Percentiles rank a stretch among this genome's conserved stretches.
These are phyloP conservation scores for Rhagoletis zephyria DNA, from an alignment of 1,140 invertebrate genomes.

Conservation along the genomic window DNA sequence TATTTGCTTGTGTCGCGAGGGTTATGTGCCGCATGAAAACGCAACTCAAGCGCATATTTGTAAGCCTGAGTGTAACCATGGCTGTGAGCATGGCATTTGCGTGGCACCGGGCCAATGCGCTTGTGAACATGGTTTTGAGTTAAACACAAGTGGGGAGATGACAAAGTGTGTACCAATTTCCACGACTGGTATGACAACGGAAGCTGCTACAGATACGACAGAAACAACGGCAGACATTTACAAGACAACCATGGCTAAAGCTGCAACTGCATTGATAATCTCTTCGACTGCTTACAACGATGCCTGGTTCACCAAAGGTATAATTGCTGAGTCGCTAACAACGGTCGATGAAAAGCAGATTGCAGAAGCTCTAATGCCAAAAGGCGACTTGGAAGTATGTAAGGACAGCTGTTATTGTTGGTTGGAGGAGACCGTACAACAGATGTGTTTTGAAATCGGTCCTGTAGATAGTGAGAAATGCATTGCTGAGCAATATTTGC, in stretches of 20 bases:
- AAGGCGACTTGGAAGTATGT: neutral
- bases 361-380: neutral
- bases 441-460: neutral
- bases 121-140: neutral
- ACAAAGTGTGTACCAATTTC: neutral
- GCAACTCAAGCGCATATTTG: conserved; percentile 60
- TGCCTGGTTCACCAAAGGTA: neutral
- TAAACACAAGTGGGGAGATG: neutral
- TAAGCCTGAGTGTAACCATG: conserved; percentile 73
- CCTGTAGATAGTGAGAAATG: neutral
- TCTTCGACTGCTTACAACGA: neutral
- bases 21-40: conserved; percentile 62
- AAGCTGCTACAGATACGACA: neutral
- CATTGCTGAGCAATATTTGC: neutral
- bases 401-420: neutral
- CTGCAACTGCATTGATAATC: neutral
- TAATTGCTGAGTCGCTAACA: neutral
- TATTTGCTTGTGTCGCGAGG: conserved; percentile 13
- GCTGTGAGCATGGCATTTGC: conserved; percentile 1
- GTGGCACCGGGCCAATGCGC: neutral
- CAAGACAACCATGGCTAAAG: neutral
- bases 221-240: neutral
- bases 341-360: neutral
- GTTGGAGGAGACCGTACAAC: neutral
- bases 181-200: neutral